Base-by-base conservation (phyloP, 2,888 invertebrate species). In the Cylindroiulus punctatus region DNA sequence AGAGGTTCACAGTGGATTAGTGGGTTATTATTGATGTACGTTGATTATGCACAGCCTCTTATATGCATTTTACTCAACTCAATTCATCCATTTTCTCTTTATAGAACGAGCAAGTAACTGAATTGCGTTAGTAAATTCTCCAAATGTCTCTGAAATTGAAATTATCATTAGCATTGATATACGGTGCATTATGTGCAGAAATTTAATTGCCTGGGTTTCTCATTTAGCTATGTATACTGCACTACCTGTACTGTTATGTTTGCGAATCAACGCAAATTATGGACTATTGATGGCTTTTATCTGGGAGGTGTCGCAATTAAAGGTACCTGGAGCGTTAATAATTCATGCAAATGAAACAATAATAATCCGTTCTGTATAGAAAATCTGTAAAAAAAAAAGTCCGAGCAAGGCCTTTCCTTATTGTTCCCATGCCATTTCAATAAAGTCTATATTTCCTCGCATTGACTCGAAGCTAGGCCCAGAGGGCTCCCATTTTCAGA, bases 301-400 rank as follows among this genome's bases (percentile, higher is more conserved):
- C 22, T 26, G 22, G 57, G 57, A 65, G 57, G 57, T 65, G 57
- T 65, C 57, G 57, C 57, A 65, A 65, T 65, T 65, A 65, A 65
- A 22, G 22, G 8, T 65, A 65, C 57, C 57, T 65, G 22, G 22
- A 65, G 22, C 57, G 57, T 65, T 65, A n/a, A 65, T 65, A 65
- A 65, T 65, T 65, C 57, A 65, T 65, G 57, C 57, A 65, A 65
- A 65, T 65, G 57, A 65, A 65, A 65, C 57, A 65, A 65, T 65
- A 65, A 65, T 65, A 65, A 65, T 65, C 57, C 22, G 22, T 22
- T 65, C 5, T 65, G 22, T 22, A 65, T 65, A 65, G 57, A 7
- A 65, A 22, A 65, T 65, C n/a, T 65, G 8, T 65, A 5, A 7
- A 19, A 65, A 65, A 65, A 57, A 65, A 65, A 65, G 2, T 22